A percentile compares a stretch with the other conserved stretches of the same genome.
phyloP scores from a whole-genome alignment of 2,113 vertebrate species.

The Smithornis capensis region DNA sequence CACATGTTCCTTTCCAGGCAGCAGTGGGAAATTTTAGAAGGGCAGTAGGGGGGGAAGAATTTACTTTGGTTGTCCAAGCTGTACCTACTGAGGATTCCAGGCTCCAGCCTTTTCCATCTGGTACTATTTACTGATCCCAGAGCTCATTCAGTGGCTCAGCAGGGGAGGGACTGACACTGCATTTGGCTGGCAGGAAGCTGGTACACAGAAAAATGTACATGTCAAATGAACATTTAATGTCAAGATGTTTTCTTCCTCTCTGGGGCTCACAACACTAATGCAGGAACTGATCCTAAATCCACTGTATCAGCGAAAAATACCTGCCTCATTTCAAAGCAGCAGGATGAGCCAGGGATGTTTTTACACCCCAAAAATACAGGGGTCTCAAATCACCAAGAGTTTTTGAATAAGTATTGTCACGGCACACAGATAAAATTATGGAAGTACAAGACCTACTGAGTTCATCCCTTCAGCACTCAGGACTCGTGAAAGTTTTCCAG shows the following conservation, averaged over 20 bases:
- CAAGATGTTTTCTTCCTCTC: background rate
- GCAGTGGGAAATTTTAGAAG: conserved; percentile 34
- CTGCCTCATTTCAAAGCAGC: background rate
- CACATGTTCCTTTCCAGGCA: background rate
- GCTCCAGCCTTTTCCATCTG: background rate
- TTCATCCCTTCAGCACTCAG: background rate
- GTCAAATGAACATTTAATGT: background rate
- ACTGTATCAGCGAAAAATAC: background rate
- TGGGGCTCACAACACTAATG: background rate
- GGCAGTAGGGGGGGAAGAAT: background rate
- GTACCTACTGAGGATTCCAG: background rate
- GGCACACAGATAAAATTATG: background rate
- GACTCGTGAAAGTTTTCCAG: background rate
- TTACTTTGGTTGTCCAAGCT: background rate
- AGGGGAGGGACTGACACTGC: background rate
- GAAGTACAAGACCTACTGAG: background rate
- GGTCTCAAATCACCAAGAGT: background rate
- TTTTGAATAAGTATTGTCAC: background rate
- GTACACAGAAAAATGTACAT: background rate
- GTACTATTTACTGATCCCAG: background rate
- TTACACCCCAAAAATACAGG: background rate
- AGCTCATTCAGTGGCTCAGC: background rate
- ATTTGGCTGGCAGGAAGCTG: background rate
- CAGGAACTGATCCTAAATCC: background rate
- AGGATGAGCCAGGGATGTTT: background rate